A percentile compares a stretch with the other conserved stretches of the same genome.
Conservation (phyloP, 2,888 invertebrate species). For the Idaea biselata region DNA sequence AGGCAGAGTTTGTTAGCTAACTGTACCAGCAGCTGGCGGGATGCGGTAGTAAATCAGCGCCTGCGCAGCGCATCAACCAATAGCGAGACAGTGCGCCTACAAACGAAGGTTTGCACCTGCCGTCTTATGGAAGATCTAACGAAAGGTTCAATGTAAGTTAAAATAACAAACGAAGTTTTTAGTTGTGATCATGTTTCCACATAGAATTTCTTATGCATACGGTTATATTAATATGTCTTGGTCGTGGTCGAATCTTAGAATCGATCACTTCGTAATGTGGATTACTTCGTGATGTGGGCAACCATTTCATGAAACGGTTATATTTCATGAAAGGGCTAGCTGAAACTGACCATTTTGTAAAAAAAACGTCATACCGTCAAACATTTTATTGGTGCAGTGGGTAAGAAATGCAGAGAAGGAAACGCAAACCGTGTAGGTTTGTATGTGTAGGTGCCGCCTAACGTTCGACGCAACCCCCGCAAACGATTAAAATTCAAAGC, state of each 20-base stretch:
- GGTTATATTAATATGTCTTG: background rate
- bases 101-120: slow-evolving; percentile 58
- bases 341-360: no score
- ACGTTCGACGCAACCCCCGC: slow-evolving; percentile 23
- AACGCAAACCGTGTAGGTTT: background rate
- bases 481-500: slow-evolving; percentile 76
- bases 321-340: no score
- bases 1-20: slow-evolving; percentile 18
- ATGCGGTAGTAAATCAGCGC: slow-evolving; percentile 56
- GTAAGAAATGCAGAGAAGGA: background rate
- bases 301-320: no score
- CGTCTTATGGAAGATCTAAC: slow-evolving; percentile 63
- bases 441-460: background rate
- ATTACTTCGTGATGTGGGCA: no score
- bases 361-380: no score
- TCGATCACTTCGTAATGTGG: no score
- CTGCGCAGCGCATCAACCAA: slow-evolving; percentile 55
- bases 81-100: slow-evolving; percentile 41
- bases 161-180: background rate
- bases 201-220: background rate
- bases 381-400: background rate
- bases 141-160: slow-evolving; percentile 30
- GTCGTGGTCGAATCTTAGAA: background rate
- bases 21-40: slow-evolving; percentile 40
- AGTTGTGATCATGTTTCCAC: background rate